phyloP scores from a whole-genome alignment of 2,888 invertebrate genomes.

The Taenaris catops region DNA sequence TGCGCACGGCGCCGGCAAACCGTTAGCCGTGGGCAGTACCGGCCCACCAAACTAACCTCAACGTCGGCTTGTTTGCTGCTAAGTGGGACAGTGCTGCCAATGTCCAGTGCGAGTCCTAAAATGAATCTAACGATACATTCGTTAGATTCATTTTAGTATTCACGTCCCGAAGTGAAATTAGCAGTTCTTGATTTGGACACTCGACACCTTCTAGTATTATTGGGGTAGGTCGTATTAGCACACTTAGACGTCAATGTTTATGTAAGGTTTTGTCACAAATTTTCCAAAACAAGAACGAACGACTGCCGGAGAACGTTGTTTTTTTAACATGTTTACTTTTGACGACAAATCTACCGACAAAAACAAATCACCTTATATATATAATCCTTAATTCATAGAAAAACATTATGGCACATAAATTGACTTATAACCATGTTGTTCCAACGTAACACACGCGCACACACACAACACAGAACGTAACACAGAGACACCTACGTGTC shows the following conservation, averaged over 20 bases:
- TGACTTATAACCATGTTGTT: too few relatives aligned
- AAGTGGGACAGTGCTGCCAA: slow-evolving; percentile 51
- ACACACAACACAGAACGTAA: too few relatives aligned
- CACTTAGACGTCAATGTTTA: slow-evolving; percentile 11
- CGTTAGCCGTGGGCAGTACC: slow-evolving; percentile 57
- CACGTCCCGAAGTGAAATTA: slow-evolving; percentile 9
- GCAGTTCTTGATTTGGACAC: slow-evolving; percentile 14
- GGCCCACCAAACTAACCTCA: slow-evolving; percentile 41
- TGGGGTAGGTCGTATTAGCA: slow-evolving; percentile 18
- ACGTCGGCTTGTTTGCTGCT: slow-evolving; percentile 37
- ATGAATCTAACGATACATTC: slow-evolving; percentile 6
- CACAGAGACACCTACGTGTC: too few relatives aligned
- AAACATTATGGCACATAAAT: too few relatives aligned
- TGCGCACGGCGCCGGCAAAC: slow-evolving; percentile 56
- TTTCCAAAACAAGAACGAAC: background rate
- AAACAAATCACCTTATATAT: too few relatives aligned
- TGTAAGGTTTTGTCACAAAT: background rate
- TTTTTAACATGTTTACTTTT: too few relatives aligned
- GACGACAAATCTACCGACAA: too few relatives aligned
- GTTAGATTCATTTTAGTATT: too few relatives aligned
- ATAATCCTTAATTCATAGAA: too few relatives aligned
- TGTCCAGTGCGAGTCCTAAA: slow-evolving; percentile 25
- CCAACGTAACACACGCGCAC: too few relatives aligned
- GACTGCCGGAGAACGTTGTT: too few relatives aligned
- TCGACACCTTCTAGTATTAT: slow-evolving; percentile 11